phyloP scores from a whole-genome alignment of 2,113 vertebrate genomes.

The Mastomys natalensis region DNA sequence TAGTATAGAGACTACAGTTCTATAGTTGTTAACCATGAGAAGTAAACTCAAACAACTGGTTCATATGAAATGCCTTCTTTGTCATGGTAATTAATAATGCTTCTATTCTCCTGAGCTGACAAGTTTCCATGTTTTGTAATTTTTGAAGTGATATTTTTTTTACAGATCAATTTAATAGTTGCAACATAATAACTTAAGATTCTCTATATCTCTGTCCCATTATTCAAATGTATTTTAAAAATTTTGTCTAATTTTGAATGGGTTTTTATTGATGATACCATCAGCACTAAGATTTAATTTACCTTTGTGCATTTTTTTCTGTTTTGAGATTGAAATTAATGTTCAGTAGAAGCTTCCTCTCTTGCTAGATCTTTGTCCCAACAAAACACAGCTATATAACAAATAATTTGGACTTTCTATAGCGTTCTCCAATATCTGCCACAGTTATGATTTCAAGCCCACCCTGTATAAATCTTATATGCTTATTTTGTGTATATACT shows the following conservation, averaged over 20 bases:
- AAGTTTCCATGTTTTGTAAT: background rate
- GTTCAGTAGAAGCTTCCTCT: background rate
- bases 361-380: background rate
- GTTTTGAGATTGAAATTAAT: background rate
- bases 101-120: background rate
- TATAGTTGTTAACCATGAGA: background rate
- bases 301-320: background rate
- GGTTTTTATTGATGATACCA: background rate
- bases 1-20: background rate
- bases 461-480: background rate
- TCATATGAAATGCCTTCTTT: background rate
- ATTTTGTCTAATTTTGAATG: background rate
- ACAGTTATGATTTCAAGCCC: background rate
- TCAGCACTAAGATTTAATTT: background rate
- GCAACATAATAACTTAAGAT: background rate
- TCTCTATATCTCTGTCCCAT: background rate
- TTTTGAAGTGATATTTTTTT: background rate
- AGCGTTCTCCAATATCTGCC: background rate
- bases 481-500: background rate
- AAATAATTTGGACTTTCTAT: background rate
- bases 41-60: background rate
- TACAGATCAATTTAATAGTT: background rate
- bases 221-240: background rate
- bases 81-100: slow-evolving; percentile 19
- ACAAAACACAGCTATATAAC: background rate